phyloP scores from a whole-genome alignment of 2,797 vertebrate species.

The Macropodus opercularis region DNA sequence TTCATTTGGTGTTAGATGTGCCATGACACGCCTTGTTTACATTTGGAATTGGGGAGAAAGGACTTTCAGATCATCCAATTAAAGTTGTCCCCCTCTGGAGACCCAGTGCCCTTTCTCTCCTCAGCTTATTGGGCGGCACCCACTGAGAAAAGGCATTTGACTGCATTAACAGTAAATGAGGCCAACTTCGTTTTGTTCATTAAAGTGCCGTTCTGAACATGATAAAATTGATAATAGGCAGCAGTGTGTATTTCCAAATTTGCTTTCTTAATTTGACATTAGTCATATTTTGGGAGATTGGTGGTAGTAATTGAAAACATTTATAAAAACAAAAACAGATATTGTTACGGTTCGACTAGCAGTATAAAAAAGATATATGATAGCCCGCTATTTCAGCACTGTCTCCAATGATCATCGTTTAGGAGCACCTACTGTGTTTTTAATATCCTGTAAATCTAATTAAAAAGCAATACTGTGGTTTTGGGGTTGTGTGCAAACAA shows the following conservation, averaged over 20 bases:
- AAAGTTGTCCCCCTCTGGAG: slow-evolving; percentile 80
- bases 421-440: slow-evolving; percentile 82
- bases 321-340: slow-evolving; percentile 78
- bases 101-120: slow-evolving; percentile 75
- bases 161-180: slow-evolving; percentile 82
- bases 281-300: slow-evolving; percentile 63
- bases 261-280: slow-evolving; percentile 71
- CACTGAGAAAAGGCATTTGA: slow-evolving; percentile 83
- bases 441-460: slow-evolving; percentile 84
- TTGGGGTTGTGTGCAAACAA: slow-evolving; percentile 73
- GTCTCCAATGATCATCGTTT: slow-evolving; percentile 80
- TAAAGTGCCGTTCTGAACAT: slow-evolving; percentile 77
- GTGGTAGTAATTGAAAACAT: slow-evolving; percentile 71
- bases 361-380: slow-evolving; percentile 73
- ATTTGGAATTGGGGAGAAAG: slow-evolving; percentile 81
- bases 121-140: slow-evolving; percentile 81
- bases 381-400: slow-evolving; percentile 69
- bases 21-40: slow-evolving; percentile 78
- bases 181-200: slow-evolving; percentile 80
- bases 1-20: slow-evolving; percentile 82
- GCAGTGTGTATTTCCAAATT: slow-evolving; percentile 65
- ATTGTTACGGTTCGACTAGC: slow-evolving; percentile 66
- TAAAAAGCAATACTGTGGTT: slow-evolving; percentile 79
- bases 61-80: slow-evolving; percentile 82
- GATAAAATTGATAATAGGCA: slow-evolving; percentile 70